These are phyloP conservation scores for Melopsittacus undulatus DNA, from an alignment of 2,797 vertebrate species.

Conservation along the genomic window DNA sequence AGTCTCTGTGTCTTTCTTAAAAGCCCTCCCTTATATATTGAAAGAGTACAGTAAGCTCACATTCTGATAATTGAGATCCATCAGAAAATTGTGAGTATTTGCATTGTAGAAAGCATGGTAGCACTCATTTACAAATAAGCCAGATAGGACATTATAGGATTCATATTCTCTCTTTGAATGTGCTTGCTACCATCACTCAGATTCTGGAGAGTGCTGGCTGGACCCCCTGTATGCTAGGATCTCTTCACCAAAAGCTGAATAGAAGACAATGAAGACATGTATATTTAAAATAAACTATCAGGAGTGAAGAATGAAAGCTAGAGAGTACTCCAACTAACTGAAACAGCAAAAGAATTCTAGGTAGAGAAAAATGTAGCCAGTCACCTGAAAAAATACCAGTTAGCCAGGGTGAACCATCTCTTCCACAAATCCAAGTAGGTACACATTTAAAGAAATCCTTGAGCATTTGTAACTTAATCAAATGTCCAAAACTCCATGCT, in stretches of 20 bases:
- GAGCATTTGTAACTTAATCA: not conserved
- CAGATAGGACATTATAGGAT: not conserved
- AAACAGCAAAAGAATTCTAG: not conserved
- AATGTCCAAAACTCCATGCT: not conserved
- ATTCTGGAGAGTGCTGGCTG: not conserved
- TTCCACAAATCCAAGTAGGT: not conserved
- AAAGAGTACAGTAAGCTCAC: not conserved
- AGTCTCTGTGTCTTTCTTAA: not conserved
- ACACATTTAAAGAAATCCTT: not conserved
- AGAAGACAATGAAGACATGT: not conserved
- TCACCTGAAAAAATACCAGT: not conserved
- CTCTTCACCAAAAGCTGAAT: not conserved
- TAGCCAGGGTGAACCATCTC: not conserved
- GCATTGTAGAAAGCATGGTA: not conserved
- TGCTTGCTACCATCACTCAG: not conserved
- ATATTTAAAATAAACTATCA: not conserved
- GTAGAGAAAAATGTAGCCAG: not conserved
- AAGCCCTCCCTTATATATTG: not conserved
- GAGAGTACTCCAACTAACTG: not conserved
- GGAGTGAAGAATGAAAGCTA: not conserved
- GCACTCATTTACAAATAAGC: not conserved
- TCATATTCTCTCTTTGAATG: not conserved
- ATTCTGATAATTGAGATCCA: not conserved
- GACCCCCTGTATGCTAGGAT: not conserved
- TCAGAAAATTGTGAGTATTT: not conserved